Evolutionary conservation across 1,140 invertebrate genomes (phyloP).

Genomic region (Nebria ingens): DNA sequence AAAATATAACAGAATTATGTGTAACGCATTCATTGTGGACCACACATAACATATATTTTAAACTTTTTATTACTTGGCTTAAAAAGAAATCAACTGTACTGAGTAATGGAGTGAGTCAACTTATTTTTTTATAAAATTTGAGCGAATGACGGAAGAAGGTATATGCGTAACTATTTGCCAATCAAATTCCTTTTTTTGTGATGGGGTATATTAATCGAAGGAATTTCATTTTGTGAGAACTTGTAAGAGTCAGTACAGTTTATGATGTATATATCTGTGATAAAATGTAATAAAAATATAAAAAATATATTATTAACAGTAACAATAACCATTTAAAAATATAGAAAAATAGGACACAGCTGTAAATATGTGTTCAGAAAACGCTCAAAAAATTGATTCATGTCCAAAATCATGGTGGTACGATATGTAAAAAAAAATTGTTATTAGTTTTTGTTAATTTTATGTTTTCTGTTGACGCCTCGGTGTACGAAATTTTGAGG

Average conservation of each 20-base stretch:
- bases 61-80: not conserved
- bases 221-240: not conserved
- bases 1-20: not conserved
- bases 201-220: not conserved
- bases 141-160: too few species aligned
- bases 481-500: not conserved
- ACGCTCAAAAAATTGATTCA: not conserved
- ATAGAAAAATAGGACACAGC: not conserved
- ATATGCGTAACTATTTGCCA: too few species aligned
- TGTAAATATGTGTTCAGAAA: conserved; percentile 1
- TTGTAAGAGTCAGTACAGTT: not conserved
- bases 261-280: conserved; percentile 6
- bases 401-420: conserved; percentile 1
- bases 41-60: not conserved
- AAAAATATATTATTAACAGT: not conserved
- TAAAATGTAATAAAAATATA: conserved; percentile 1
- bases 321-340: conserved; percentile 4
- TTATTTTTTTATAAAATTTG: too few species aligned
- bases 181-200: conserved; percentile 8
- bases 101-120: not conserved
- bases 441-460: not conserved
- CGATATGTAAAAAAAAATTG: not conserved
- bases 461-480: not conserved
- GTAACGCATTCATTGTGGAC: not conserved
- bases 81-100: not conserved